Base-by-base conservation (phyloP, 2,113 vertebrate species). In the Holacanthus passer region DNA sequence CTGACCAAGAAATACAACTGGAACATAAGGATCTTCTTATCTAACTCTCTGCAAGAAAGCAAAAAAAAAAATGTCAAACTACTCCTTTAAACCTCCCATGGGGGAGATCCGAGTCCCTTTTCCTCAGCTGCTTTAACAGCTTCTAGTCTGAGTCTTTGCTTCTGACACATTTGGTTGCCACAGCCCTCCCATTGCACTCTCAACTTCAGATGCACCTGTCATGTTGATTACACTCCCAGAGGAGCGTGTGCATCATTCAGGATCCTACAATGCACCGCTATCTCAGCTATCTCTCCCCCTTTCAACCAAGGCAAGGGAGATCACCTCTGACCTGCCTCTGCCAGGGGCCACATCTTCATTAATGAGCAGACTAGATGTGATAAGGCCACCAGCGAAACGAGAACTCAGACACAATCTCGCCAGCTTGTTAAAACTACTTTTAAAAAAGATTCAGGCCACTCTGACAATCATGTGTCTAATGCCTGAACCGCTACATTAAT, bases 381-480 rank as follows among this genome's bases (percentile, higher is more conserved):
- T 84, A 55, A 79, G 68, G 68, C 79, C 73, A 74, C 71, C 16
- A 27, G 88, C 79, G 81, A 86, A 85, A 87, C 67, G 68, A 81
- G 64, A 84, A 63, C 68, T 71, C 77, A 64, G 59, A 56, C 60
- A 53, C 74, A 67, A 71, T 76, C 80, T 84, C 31, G 65, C 52
- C 22, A 62, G 67, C 84, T 90, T 77, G 70, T 83, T 89, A 74
- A 82, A 78, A 70, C 35, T 56, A 78, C 63, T 73, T 80, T 84
- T 70, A 88, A 89, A 74, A 92, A 92, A 89, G 70, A 92, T 92
- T 89, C 8, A 87, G 65, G 80, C 73, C 79, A 76, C 82, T 89
- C 62, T 50, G 19, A 73, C 74, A 82, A 71, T 35, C 6, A 6
- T 66, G 77, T 45, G 66, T 68, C 72, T 67, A 35, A 82, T 41